Evolutionary conservation across 1,140 invertebrate species (phyloP), one percentile per base, ranked within the genome.

Genomic region (Elymnias hypermnestra): DNA sequence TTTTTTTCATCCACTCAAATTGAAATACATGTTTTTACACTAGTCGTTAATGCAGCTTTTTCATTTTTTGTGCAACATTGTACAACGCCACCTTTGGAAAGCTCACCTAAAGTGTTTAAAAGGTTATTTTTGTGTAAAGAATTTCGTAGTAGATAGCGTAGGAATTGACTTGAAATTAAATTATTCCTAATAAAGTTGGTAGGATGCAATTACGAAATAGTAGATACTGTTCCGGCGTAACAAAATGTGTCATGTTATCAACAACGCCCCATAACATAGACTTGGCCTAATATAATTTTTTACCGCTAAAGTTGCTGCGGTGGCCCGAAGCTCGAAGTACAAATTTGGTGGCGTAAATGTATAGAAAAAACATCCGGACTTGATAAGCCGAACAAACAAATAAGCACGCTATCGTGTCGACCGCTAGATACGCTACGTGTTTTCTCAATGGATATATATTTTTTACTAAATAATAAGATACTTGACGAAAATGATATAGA

Each of bases 321-420:
- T 59, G 56, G 59, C 57, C 60, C 72, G 72, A 79, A 81, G 63
- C n/a, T n/a, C n/a, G n/a, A n/a, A n/a, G n/a, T 72, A 83, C 69
- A 67, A 72, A 63, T 73, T 74, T 72, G 50, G 64, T 78, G 71
- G 72, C 72, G 70, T 73, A 82, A 77, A 79, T 78, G 58, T 74
- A 81, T 77, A 81, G 69, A 84, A 83, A 82, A 81, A 82, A 84
- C 81, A 84, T 84, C 81, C 81, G 81, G 81, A 71, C 67, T 82
- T 82, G 81, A 84, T 84, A 84, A 84, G 73, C 63, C 63, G 65
- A 74, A 79, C 81, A 81, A 84, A 84, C 81, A 84, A 82, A 84
- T 64, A 84, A 82, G 71, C 72, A 57, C 61, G 70, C 65, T 84
- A 84, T 84, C 77, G 67, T 70, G 63, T 70, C 77, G 73, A 68